Base-by-base conservation (phyloP, 2,888 invertebrate species). In the Dascillus cervinus region DNA sequence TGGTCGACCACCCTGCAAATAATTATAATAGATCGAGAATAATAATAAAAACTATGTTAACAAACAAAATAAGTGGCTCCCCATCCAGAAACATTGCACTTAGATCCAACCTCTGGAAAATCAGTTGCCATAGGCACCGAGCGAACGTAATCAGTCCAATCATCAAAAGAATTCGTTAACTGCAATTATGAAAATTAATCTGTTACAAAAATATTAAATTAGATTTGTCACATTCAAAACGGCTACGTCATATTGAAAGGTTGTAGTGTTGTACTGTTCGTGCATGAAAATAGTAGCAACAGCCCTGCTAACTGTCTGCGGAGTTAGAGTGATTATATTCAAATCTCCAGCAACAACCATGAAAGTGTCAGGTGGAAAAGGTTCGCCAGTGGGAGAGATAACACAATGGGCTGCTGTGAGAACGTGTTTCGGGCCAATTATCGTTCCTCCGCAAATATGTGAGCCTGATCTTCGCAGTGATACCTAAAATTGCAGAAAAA, bases 371-470 rank as follows among this genome's bases (percentile, higher is more conserved):
- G 32, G 22, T 3, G 23, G 13, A 9, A 30, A 22, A 3, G 32
- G 23, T 8, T 8, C 20, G 13, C 32, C 32, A 11, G 22, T 26
- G 4, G 13, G 11, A 10, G 20, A 13, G 1, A 28, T 26, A 21
- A 40, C 23, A 21, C 40, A 40, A 17, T 40, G 40, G 8, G 40
- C 40, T 3, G 40, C 40, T 4, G 37, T 34, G 5, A 40, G 21
- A 3, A 40, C 22, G 12, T 37, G 33, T 3, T 15, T 29, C 5
- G 17, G 15, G 20, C 26, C 34, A 12, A 40, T 37, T 4, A 40
- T 37, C 1, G 34, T 25, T 4, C 17, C 17, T 4, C 17, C 17
- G 8, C 17, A 17, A 8, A 17, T 17, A 17, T 17, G 17, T 17
- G 4, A 6, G 8, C 17, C 17, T 4, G 4, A 17, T 4, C 8